A percentile compares a stretch with the other conserved stretches of the same genome.
Conservation (phyloP, 2,113 vertebrate genomes). For the Elaphurus davidianus region DNA sequence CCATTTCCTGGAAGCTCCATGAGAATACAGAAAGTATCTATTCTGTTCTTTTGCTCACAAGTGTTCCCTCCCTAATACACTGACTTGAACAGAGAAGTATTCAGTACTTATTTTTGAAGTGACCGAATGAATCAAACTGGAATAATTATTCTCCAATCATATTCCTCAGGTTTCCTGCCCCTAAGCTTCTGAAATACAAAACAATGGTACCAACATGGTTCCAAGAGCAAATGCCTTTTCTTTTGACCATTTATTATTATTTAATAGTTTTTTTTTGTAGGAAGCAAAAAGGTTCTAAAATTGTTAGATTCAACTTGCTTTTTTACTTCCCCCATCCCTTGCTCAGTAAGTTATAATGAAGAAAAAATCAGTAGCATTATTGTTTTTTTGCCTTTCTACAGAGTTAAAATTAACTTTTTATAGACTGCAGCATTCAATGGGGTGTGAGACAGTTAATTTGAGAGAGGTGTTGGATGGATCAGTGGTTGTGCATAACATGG, state of each 20-base stretch:
- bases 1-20: background rate
- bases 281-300: background rate
- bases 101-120: background rate
- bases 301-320: background rate
- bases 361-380: background rate
- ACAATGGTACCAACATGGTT: background rate
- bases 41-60: background rate
- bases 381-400: background rate
- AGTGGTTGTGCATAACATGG: background rate
- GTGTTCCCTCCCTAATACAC: background rate
- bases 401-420: background rate
- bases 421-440: background rate
- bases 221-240: background rate
- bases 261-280: background rate
- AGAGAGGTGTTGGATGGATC: background rate
- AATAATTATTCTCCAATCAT: background rate
- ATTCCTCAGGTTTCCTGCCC: background rate
- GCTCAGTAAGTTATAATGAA: background rate
- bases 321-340: background rate
- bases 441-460: background rate
- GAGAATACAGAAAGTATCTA: background rate
- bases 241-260: background rate
- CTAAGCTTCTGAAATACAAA: background rate
- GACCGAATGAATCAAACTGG: background rate
- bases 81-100: background rate